phyloP scores from a whole-genome alignment of 2,113 vertebrate genomes.

The Climacteris rufus region DNA sequence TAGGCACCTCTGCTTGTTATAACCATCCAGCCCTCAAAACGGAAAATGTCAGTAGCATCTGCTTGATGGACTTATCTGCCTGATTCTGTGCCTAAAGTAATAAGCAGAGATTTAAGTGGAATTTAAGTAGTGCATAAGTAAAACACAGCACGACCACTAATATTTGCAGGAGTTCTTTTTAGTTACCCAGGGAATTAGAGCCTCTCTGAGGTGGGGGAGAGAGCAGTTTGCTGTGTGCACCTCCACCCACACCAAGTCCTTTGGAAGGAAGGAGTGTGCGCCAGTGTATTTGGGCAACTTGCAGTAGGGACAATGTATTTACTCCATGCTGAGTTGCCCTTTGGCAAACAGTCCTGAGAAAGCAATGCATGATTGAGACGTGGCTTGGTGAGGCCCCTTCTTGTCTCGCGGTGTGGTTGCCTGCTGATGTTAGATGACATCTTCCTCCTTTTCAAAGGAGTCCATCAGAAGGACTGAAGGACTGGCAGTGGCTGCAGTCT shows the following conservation, averaged over 20 bases:
- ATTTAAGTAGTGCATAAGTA: neutral
- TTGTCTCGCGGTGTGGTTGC: rapidly evolving
- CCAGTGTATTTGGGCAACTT: neutral
- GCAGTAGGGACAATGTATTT: rapidly evolving
- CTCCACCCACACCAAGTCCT: neutral
- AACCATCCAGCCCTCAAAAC: neutral
- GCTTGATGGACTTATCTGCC: neutral
- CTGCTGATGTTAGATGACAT: rapidly evolving
- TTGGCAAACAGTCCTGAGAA: neutral
- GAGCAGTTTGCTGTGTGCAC: neutral
- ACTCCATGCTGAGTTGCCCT: neutral
- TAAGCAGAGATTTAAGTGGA: neutral
- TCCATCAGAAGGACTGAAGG: neutral
- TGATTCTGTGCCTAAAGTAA: neutral
- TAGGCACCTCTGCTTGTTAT: neutral
- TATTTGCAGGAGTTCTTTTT: neutral
- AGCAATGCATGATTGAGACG: neutral
- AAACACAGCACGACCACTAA: neutral
- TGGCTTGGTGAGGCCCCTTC: neutral
- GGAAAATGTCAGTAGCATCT: constrained; percentile 10
- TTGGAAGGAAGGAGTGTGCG: rapidly evolving
- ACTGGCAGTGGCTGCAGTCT: neutral
- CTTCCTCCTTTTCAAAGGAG: neutral
- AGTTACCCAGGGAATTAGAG: neutral
- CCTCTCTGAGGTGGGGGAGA: neutral